These are phyloP conservation scores for Hirundo rustica DNA, from an alignment of 2,797 vertebrate species.

Conservation along the genomic window DNA sequence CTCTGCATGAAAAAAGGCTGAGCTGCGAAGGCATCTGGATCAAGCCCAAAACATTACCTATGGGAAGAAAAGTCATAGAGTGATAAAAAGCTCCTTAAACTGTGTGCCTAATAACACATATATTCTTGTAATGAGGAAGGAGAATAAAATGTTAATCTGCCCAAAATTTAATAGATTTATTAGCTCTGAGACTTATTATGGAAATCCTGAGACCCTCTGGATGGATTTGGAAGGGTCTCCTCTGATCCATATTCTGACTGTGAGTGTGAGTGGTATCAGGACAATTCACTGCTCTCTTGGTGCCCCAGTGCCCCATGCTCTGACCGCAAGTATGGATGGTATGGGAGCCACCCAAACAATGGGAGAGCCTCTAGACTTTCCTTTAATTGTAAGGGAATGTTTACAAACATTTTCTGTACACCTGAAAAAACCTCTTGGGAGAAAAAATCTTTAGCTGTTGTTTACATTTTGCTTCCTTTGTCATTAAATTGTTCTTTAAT, in stretches of 20 bases:
- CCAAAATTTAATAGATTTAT: conserved; percentile 56
- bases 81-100: conserved; percentile 43
- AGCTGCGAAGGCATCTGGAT: conserved; percentile 32
- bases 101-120: conserved; percentile 46
- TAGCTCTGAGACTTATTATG: conserved; percentile 23
- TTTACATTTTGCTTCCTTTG: neutral
- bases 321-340: neutral
- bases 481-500: neutral
- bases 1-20: conserved; percentile 19
- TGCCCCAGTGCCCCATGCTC: rapidly evolving
- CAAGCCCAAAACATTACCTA: conserved; percentile 10
- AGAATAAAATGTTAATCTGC: conserved; percentile 65
- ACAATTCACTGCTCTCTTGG: neutral
- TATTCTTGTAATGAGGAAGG: conserved; percentile 56
- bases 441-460: neutral
- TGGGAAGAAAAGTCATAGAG: neutral
- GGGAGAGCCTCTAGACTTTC: neutral
- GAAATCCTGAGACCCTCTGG: conserved; percentile 33
- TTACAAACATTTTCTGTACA: neutral
- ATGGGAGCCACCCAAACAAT: neutral
- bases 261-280: neutral
- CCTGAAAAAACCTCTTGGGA: neutral
- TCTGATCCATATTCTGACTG: neutral
- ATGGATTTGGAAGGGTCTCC: neutral
- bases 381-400: neutral